Percentiles rank a stretch among this genome's conserved stretches.
Evolutionary conservation across 2,113 vertebrate species (phyloP).

Genomic region (Mola mola): DNA sequence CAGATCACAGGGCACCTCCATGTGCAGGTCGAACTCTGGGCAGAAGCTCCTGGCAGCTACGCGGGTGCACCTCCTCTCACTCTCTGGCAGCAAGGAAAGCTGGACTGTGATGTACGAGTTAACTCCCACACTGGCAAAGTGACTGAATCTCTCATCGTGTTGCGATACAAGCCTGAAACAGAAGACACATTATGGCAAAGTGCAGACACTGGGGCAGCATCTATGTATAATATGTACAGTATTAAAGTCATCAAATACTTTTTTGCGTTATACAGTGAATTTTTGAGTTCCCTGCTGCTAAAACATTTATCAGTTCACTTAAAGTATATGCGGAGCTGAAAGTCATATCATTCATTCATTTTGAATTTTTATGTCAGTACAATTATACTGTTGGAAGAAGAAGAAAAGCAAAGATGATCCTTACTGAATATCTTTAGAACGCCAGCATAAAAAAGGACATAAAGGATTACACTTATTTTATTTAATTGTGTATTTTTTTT

Average conservation of each 20-base stretch:
- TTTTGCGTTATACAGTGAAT: neutral
- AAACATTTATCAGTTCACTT: neutral
- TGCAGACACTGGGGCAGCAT: neutral
- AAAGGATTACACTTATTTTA: too few species aligned
- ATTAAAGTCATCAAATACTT: too few species aligned
- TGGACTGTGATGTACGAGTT: constrained; percentile 86
- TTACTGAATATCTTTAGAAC: neutral
- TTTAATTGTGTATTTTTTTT: too few species aligned
- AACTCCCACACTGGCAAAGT: constrained; percentile 84
- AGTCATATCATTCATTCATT: too few species aligned
- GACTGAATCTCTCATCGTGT: constrained; percentile 78
- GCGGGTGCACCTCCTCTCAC: constrained; percentile 77
- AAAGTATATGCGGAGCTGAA: too few species aligned
- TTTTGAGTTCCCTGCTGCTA: neutral
- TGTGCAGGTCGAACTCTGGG: constrained; percentile 88
- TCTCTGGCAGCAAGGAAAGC: constrained; percentile 86
- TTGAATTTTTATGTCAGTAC: too few species aligned
- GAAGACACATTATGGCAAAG: neutral
- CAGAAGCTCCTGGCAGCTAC: constrained; percentile 86
- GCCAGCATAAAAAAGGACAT: too few species aligned
- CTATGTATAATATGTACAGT: too few species aligned
- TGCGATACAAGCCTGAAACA: constrained; percentile 83
- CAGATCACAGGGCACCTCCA: constrained; percentile 85
- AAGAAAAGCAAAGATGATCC: too few species aligned
- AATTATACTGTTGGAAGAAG: too few species aligned